These are phyloP conservation scores for Agapetus fuscipes DNA, from an alignment of 2,888 invertebrate species.

Conservation along the genomic window DNA sequence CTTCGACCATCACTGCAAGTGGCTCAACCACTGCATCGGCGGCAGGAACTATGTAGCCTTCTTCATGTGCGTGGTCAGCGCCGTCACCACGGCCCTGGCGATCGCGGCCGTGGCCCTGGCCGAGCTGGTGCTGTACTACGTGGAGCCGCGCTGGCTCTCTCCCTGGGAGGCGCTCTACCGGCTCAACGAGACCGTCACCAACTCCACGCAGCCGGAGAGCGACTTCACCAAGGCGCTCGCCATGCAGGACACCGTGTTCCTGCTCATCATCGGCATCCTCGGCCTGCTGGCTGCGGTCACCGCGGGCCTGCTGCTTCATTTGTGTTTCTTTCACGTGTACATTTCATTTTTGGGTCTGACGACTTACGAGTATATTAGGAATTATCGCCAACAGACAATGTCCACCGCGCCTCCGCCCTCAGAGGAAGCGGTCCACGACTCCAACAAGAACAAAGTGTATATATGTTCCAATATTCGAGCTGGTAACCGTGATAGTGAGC, in stretches of 20 bases:
- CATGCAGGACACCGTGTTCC: conserved; percentile 48
- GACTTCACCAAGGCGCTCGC: conserved; percentile 21
- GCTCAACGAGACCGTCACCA: conserved; percentile 17
- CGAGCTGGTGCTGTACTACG: conserved; percentile 58
- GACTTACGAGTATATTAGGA: conserved; percentile 78
- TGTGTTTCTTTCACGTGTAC: conserved; percentile 83
- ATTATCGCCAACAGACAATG: conserved; percentile 34
- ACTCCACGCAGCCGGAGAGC: conserved; percentile 19
- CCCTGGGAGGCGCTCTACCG: conserved; percentile 30
- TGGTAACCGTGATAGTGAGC: conserved; percentile 14
- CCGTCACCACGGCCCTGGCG: conserved; percentile 60
- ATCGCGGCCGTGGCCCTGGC: conserved; percentile 60
- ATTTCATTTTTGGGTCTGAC: conserved; percentile 76
- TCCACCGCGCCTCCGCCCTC: conserved; percentile 24
- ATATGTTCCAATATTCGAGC: conserved; percentile 18
- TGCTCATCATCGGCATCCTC: conserved; percentile 48
- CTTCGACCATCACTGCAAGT: conserved; percentile 98
- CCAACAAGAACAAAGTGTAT: conserved; percentile 17
- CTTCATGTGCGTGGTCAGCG: conserved; percentile 69
- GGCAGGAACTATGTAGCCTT: conserved; percentile 80
- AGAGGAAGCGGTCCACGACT: conserved; percentile 21
- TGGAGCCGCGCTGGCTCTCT: conserved; percentile 45
- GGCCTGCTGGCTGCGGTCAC: conserved; percentile 66
- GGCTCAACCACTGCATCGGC: conserved; percentile 97
- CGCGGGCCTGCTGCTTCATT: conserved; percentile 67